Base-by-base conservation (phyloP, 2,113 vertebrate species). In the Jacana jacana region DNA sequence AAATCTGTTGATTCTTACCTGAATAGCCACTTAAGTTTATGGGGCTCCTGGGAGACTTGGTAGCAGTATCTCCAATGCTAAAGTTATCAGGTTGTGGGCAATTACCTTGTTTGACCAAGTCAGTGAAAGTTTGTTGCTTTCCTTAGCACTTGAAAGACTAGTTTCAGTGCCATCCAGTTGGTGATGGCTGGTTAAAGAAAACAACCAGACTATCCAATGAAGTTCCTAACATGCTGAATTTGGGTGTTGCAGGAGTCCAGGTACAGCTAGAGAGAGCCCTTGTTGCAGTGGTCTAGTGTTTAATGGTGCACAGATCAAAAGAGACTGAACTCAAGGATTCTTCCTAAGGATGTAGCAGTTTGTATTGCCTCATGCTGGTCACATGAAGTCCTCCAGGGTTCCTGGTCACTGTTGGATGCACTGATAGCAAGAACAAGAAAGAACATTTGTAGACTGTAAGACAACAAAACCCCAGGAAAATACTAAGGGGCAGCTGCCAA, bases 251-350 rank as follows among this genome's bases (percentile, higher is more conserved):
- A 90, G 68, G 54, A 39, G 23, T 24, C 11, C 22, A 27, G 20
- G 24, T 79, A 24, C n/a, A 20, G n/a, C 25, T 52, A 64, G 66
- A 80, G 17, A 64, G 66, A 80, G 17, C 49, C 20, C 31, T 60
- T 64, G 51, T n/a, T 1, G 0, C 15, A 25, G 51, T 31, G 24
- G 17, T 76, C 31, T 22, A 6, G 2, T 1, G 2, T 63, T 51
- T 44, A 33, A 18, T 40, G 28, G 24, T 61, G 35, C 17, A 4
- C 2, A 20, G 33, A 61, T 57, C 17, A 35, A 86, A 86, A 51
- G 44, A n/a, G 25, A n/a, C 44, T 33, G 27, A 37, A 64, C 39
- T 71, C 20, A 7, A 8, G 51, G 11, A 17, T 23, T 37, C 27
- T 40, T 23, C 57, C 18, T 39, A 30, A 37, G 49, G 64, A 30